phyloP scores from a whole-genome alignment of 2,113 vertebrate species.

The Aramus guarauna region DNA sequence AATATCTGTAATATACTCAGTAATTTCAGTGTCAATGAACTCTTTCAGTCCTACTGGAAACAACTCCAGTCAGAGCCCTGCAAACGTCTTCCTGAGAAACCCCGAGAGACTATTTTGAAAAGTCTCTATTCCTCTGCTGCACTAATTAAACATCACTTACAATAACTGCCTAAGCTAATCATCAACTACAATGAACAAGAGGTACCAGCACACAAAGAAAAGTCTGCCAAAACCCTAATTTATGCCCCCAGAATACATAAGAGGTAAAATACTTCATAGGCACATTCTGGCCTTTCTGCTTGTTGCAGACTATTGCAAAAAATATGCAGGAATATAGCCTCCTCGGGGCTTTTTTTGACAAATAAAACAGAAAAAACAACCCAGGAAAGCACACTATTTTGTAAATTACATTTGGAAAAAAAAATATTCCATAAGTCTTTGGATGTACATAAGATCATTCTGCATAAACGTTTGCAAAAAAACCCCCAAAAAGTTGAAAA shows the following conservation, averaged over 20 bases:
- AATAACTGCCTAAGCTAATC: conserved; percentile 32
- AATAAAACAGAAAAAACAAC: neutral
- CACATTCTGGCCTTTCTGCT: neutral
- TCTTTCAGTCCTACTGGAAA: neutral
- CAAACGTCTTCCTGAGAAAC: neutral
- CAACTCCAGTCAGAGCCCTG: neutral
- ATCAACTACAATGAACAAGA: conserved; percentile 1
- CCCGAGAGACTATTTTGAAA: conserved; percentile 3
- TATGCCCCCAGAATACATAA: neutral
- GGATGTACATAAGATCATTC: neutral
- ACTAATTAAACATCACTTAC: conserved; percentile 51
- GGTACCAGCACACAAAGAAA: neutral
- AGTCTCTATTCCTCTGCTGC: neutral
- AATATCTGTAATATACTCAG: neutral
- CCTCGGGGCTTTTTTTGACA: neutral
- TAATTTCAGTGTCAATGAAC: conserved; percentile 13
- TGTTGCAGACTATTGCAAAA: neutral
- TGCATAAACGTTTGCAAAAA: neutral
- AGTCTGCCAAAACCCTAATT: neutral
- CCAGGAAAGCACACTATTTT: neutral
- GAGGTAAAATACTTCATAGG: neutral
- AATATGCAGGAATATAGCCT: neutral
- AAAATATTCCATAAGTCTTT: neutral
- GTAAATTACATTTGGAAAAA: neutral
- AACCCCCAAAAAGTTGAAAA: neutral